Base-by-base conservation (phyloP, 2,797 vertebrate species). In the Triplophysa yarkandensis region DNA sequence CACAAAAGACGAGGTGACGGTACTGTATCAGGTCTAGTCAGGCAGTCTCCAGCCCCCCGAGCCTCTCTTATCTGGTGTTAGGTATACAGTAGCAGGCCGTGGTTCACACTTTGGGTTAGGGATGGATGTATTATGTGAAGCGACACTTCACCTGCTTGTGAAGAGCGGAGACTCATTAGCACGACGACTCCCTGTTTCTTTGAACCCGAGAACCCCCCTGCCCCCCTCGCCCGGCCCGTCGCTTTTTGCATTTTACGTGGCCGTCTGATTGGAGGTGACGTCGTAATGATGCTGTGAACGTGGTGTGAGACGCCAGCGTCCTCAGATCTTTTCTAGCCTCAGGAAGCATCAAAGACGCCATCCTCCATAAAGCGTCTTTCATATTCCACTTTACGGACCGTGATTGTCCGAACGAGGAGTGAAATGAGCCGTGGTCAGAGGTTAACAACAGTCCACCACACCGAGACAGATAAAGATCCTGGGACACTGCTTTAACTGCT, bases 211-310 rank as follows among this genome's bases (percentile, higher is more conserved):
- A 68, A 52, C 11, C 67, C 69, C 36, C 67, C 52, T 14, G 1
- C 60, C 11, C 67, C 69, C 36, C 67, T 25, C 25, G 1, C 23
- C 36, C 61, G 64, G 27, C 63, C 64, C 44, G 28, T 69, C 64
- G 28, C 41, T 41, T 36, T 84, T 83, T 82, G 82, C 83, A 85
- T 85, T 83, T 83, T 85, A 82, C 71, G 68, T 60, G 6, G 43
- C 64, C 13, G 28, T 67, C 74, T 77, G 77, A 78, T 58, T 75
- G 54, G 66, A 66, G 43, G 60, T 48, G 58, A 41, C 28, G 69
- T 77, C 57, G 82, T 77, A 82, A 85, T 32, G 68, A 67, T 5
- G 69, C 55, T 68, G 66, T 73, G 69, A 60, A 39, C 62, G 19
- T 36, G 43, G 77, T 55, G 69, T 66, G 69, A 70, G 72, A 76